Percentiles rank a stretch among this genome's conserved stretches.
These are phyloP conservation scores for Aspidiotus rigidus DNA, from an alignment of 2,888 invertebrate genomes.

Conservation along the genomic window DNA sequence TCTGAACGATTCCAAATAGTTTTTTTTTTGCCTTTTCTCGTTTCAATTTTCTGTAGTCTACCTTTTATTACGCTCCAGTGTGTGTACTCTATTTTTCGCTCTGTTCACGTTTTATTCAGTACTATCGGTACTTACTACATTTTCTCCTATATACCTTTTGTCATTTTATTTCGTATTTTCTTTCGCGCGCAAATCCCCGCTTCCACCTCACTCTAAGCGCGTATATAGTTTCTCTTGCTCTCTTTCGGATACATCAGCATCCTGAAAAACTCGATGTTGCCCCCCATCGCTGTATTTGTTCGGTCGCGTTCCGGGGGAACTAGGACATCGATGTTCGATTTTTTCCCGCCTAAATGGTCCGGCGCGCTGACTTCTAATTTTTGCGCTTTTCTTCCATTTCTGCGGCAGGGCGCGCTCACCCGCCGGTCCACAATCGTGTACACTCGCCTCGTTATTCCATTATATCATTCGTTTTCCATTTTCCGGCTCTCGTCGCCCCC, in stretches of 20 bases:
- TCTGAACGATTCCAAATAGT: conserved; percentile 26
- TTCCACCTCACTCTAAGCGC: neutral
- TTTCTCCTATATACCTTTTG: conserved; percentile 27
- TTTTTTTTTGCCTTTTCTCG: conserved; percentile 20
- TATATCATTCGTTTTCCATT: conserved; percentile 33
- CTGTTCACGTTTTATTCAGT: conserved; percentile 5
- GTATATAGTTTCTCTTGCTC: conserved; percentile 3
- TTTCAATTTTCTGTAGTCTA: neutral
- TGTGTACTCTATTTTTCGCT: conserved; percentile 6
- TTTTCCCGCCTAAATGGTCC: conserved; percentile 33
- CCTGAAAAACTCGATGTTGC: conserved; percentile 9
- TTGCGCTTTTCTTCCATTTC: conserved; percentile 27
- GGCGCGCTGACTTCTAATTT: conserved; percentile 33
- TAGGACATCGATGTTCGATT: conserved; percentile 33
- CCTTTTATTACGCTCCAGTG: neutral
- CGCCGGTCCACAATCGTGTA: neutral
- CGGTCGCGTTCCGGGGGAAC: conserved; percentile 16
- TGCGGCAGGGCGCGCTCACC: neutral
- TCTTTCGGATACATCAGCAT: conserved; percentile 28
- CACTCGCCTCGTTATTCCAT: conserved; percentile 30
- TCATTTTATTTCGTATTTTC: conserved; percentile 25
- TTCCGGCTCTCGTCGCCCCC: conserved; percentile 23
- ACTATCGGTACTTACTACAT: conserved; percentile 16
- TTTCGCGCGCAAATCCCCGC: neutral
- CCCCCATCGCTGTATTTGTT: neutral